A percentile compares a stretch with the other conserved stretches of the same genome.
These are phyloP conservation scores for Uria aalge DNA, from an alignment of 2,113 vertebrate genomes.

Conservation along the genomic window DNA sequence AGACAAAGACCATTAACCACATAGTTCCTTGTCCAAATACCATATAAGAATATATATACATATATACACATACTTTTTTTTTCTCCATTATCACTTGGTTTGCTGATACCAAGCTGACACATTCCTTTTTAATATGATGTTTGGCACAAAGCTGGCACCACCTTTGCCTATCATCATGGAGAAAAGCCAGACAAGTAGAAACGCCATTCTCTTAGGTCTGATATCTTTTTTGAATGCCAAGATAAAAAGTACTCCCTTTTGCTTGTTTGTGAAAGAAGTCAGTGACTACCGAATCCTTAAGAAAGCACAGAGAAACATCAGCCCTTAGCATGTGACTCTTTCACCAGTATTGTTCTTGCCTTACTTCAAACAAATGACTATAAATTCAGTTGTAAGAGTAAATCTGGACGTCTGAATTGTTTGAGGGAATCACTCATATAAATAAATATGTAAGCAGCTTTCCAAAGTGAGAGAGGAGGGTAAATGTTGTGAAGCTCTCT, in stretches of 20 bases:
- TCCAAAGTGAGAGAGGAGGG: rapidly evolving
- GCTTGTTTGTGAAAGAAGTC: neutral
- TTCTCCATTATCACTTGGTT: neutral
- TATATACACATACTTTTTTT: neutral
- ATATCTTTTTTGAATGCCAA: neutral
- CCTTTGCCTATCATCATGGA: neutral
- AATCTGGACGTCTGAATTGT: neutral
- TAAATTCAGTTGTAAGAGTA: neutral
- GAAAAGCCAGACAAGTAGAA: neutral
- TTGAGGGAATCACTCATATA: neutral
- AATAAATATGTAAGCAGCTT: neutral
- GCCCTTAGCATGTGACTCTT: rapidly evolving
- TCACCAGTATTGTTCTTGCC: neutral
- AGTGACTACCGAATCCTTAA: neutral
- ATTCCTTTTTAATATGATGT: rapidly evolving
- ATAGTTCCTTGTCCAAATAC: neutral
- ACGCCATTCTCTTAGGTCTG: neutral
- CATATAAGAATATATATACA: neutral
- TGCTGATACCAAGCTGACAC: neutral
- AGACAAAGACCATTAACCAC: neutral
- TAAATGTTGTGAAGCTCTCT: neutral
- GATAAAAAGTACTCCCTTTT: neutral
- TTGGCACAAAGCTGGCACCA: neutral
- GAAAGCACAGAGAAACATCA: neutral
- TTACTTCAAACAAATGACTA: neutral